phyloP scores from a whole-genome alignment of 2,797 vertebrate genomes.

The Catharus ustulatus region DNA sequence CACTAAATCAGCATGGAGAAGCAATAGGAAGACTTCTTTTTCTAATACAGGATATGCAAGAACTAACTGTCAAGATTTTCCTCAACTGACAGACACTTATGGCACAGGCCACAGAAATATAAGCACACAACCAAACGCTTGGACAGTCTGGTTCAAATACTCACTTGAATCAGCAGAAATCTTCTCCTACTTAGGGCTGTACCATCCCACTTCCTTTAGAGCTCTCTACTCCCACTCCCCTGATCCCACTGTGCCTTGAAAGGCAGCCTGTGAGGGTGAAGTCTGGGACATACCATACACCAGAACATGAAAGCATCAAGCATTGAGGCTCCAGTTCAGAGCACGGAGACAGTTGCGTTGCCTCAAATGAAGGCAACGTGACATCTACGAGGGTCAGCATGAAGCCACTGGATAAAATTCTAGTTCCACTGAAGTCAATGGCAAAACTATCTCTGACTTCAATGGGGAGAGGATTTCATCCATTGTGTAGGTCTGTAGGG shows the following conservation, averaged over 20 bases:
- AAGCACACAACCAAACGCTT: accelerated
- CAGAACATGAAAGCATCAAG: conserved; percentile 14
- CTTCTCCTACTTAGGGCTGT: background rate
- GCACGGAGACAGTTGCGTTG: background rate
- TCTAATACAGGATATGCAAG: background rate
- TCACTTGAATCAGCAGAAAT: conserved; percentile 1
- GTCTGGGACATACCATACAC: background rate
- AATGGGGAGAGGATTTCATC: conserved; percentile 19
- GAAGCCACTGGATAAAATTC: conserved; percentile 41
- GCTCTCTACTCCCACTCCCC: background rate
- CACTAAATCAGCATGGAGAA: background rate
- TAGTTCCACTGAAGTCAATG: conserved; percentile 29
- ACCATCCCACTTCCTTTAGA: background rate
- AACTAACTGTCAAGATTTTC: background rate
- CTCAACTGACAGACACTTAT: background rate
- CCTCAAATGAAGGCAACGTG: background rate
- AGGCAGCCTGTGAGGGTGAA: background rate
- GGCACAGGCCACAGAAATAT: background rate
- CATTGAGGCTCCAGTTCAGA: background rate
- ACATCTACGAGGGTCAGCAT: conserved; percentile 28
- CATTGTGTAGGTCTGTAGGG: conserved; percentile 47
- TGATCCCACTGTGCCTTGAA: background rate
- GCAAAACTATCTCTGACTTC: conserved; percentile 31
- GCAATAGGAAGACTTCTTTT: background rate
- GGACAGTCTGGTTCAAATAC: background rate